phyloP scores from a whole-genome alignment of 23 tunicate genomes.

The Corella eumyota region DNA sequence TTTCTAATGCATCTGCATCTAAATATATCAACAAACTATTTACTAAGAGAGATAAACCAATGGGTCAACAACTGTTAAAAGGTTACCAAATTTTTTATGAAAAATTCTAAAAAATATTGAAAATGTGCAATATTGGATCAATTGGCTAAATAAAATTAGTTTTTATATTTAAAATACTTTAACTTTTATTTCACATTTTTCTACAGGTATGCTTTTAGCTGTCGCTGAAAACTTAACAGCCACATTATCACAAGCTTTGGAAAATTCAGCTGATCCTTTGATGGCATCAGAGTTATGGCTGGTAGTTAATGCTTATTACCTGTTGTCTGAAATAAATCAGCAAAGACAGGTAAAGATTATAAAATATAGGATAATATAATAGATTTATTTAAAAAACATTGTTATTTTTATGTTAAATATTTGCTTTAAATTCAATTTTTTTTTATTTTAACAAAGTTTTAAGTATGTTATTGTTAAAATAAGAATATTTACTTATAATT shows the following conservation, averaged over 20 bases:
- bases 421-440: not conserved
- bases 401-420: not conserved
- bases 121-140: not conserved
- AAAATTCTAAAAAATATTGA: not conserved
- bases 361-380: not conserved
- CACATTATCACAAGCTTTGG: slow-evolving; percentile 31
- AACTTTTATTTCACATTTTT: not conserved
- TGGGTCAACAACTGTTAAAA: slow-evolving; percentile 63
- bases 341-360: slow-evolving; percentile 36
- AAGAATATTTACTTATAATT: not conserved
- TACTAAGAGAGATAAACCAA: slow-evolving; percentile 80
- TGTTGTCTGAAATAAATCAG: slow-evolving; percentile 42
- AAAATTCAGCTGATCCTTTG: slow-evolving; percentile 11
- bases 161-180: not conserved
- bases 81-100: slow-evolving; percentile 10
- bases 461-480: not conserved
- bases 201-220: slow-evolving; percentile 66
- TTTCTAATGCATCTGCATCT: slow-evolving; percentile 31
- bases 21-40: slow-evolving; percentile 67
- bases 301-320: slow-evolving; percentile 11
- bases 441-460: not conserved
- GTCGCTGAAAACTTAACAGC: slow-evolving; percentile 65
- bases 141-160: not conserved
- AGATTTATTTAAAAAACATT: not conserved
- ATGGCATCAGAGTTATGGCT: slow-evolving; percentile 49